A percentile compares a stretch with the other conserved stretches of the same genome.
phyloP scores from a whole-genome alignment of 2,888 invertebrate genomes.

The Antheraea assamensis region DNA sequence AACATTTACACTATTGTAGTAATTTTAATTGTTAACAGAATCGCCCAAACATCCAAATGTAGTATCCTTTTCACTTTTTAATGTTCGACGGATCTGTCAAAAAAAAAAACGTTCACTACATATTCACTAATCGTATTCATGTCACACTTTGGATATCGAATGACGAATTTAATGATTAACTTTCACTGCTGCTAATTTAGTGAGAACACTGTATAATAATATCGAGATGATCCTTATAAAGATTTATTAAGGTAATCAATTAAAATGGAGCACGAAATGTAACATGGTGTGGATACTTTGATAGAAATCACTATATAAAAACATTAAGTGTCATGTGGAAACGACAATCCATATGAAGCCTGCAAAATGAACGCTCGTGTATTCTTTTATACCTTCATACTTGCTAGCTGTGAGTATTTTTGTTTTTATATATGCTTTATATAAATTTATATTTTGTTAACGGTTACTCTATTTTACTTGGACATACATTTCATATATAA shows the following conservation, averaged over 20 bases:
- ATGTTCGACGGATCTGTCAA: background rate
- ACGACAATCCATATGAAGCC: conserved; percentile 52
- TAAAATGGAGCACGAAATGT: conserved; percentile 51
- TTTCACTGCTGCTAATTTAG: background rate
- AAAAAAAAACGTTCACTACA: background rate
- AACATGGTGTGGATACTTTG: conserved; percentile 47
- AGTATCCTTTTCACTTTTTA: background rate
- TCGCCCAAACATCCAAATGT: background rate
- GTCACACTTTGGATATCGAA: conserved; percentile 7
- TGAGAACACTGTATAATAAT: background rate
- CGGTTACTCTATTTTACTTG: background rate
- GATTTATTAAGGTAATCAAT: conserved; percentile 28
- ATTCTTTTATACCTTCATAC: conserved; percentile 33
- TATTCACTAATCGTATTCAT: conserved; percentile 10
- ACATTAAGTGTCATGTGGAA: conserved; percentile 42
- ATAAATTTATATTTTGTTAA: background rate
- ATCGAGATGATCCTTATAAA: conserved; percentile 12
- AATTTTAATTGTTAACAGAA: background rate
- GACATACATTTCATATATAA: background rate
- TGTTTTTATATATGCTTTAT: background rate
- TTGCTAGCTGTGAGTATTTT: conserved; percentile 36
- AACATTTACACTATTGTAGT: background rate
- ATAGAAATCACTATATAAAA: conserved; percentile 69
- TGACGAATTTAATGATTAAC: conserved; percentile 7
- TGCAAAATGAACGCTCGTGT: conserved; percentile 61